These are phyloP conservation scores for Zygaena filipendulae DNA, from an alignment of 2,888 invertebrate genomes.

Conservation along the genomic window DNA sequence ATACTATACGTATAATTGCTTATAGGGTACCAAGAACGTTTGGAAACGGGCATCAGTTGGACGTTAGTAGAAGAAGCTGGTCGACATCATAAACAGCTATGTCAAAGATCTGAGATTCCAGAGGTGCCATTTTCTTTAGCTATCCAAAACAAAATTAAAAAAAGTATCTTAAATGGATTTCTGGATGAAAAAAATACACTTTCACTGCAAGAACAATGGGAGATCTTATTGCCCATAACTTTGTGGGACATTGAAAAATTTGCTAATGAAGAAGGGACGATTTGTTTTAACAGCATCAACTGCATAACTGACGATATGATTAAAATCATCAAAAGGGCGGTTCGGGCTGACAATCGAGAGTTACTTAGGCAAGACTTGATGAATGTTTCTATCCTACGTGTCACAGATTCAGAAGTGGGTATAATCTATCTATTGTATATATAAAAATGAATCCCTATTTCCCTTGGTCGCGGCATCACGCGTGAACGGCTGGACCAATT, in stretches of 20 bases:
- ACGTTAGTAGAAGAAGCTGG: slow-evolving; percentile 32
- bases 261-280: slow-evolving; percentile 38
- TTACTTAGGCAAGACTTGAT: slow-evolving; percentile 32
- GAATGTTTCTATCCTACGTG: slow-evolving; percentile 31
- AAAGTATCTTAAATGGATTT: slow-evolving; percentile 37
- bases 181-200: slow-evolving; percentile 32
- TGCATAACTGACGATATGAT: slow-evolving; percentile 38
- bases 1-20: slow-evolving; percentile 2
- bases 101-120: slow-evolving; percentile 23
- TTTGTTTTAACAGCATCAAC: slow-evolving; percentile 37
- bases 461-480: too few relatives aligned
- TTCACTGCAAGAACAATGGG: slow-evolving; percentile 40
- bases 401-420: slow-evolving; percentile 38
- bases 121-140: slow-evolving; percentile 33
- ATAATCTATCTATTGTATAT: too few relatives aligned
- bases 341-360: slow-evolving; percentile 26
- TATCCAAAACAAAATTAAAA: slow-evolving; percentile 36
- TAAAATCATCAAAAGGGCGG: slow-evolving; percentile 33
- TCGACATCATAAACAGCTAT: slow-evolving; percentile 33
- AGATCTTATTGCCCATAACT: slow-evolving; percentile 33
- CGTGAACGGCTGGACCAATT: too few relatives aligned
- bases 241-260: slow-evolving; percentile 50
- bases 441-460: too few relatives aligned
- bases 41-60: slow-evolving; percentile 45
- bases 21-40: slow-evolving; percentile 44